These are phyloP conservation scores for Drosophila kanapiae DNA, from an alignment of 1,140 invertebrate species.

Conservation along the genomic window DNA sequence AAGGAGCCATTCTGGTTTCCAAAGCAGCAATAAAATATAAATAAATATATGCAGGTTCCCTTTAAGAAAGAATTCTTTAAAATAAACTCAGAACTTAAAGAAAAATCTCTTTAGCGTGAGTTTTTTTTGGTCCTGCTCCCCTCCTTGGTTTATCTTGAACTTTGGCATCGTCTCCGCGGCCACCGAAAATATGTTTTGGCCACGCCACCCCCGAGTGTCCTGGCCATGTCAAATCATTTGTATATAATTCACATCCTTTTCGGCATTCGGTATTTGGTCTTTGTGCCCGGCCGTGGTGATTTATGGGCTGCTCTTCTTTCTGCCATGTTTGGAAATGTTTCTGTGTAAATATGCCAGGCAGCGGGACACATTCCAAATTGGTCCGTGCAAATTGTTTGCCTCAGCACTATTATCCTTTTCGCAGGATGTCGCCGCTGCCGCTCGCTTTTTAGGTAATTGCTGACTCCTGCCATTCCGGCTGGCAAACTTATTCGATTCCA, in stretches of 20 bases:
- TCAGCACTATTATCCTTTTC: conserved; percentile 83
- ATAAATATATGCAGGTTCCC: no score
- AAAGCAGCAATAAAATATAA: neutral
- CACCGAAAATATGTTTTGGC: conserved; percentile 28
- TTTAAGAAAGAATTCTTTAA: no score
- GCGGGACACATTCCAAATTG: conserved; percentile 59
- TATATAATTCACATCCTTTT: conserved; percentile 83
- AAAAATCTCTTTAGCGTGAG: neutral
- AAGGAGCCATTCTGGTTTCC: neutral
- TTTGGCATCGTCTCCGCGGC: conserved; percentile 64
- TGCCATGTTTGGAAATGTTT: conserved; percentile 51
- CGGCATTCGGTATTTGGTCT: conserved; percentile 28
- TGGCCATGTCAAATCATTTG: conserved; percentile 81
- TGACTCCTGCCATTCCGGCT: conserved; percentile 70
- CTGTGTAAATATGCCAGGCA: conserved; percentile 68
- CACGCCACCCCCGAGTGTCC: conserved; percentile 25
- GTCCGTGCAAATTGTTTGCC: conserved; percentile 68
- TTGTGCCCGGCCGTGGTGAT: conserved; percentile 60
- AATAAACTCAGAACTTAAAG: neutral
- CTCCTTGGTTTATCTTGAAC: conserved; percentile 59
- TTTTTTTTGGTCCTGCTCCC: conserved; percentile 11
- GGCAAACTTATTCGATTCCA: conserved; percentile 68
- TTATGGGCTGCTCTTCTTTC: conserved; percentile 66
- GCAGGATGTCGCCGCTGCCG: conserved; percentile 41
- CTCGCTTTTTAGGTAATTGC: conserved; percentile 78